phyloP scores from a whole-genome alignment of 2,797 vertebrate genomes.

The Aplochiton taeniatus region DNA sequence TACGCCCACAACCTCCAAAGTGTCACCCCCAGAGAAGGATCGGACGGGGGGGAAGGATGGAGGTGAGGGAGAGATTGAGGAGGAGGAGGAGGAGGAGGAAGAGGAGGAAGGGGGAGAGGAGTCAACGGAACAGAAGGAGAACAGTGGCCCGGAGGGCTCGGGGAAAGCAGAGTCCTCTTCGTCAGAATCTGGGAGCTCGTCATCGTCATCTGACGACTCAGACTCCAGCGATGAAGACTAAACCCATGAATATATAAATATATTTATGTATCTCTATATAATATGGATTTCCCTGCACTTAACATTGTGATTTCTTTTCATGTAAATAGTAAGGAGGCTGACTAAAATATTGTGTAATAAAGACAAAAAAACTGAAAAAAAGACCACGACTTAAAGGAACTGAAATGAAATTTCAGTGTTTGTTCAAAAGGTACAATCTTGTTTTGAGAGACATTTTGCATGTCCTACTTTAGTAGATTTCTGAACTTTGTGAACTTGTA shows the following conservation, averaged over 20 bases:
- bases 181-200: constrained; percentile 88
- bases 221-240: constrained; percentile 97
- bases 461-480: constrained; percentile 95
- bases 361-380: constrained; percentile 58
- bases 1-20: constrained; percentile 50
- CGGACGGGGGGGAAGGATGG: constrained; percentile 70
- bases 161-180: constrained; percentile 92
- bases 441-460: constrained; percentile 98
- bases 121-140: constrained; percentile 87
- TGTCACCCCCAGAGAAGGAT: constrained; percentile 67
- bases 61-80: constrained; percentile 77
- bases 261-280: constrained; percentile 80
- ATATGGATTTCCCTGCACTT: constrained; percentile 82
- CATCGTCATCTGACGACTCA: constrained; percentile 87
- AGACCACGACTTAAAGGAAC: constrained; percentile 78
- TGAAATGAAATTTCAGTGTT: constrained; percentile 94
- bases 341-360: constrained; percentile 91
- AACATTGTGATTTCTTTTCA: constrained; percentile 81
- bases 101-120: constrained; percentile 83
- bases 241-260: constrained; percentile 76
- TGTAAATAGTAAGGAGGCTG: constrained; percentile 91
- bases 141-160: constrained; percentile 94
- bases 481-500: constrained; percentile 92
- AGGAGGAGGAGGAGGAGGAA: constrained; percentile 84
- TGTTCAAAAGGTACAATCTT: constrained; percentile 96